Evolutionary conservation across 1,140 invertebrate genomes (phyloP).

Genomic region (Drosophila auraria): DNA sequence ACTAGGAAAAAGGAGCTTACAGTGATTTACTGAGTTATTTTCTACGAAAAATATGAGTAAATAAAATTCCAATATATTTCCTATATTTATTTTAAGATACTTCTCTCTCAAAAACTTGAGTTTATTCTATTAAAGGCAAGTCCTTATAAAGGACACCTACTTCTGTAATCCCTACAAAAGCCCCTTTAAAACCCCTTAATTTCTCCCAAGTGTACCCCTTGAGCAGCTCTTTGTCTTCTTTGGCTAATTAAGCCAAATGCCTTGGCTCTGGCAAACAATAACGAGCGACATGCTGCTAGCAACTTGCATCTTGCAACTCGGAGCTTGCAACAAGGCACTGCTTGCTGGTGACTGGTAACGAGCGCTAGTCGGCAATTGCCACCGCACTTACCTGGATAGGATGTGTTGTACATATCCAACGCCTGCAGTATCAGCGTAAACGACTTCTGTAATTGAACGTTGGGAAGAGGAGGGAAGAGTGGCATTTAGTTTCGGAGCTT

Average conservation of each 20-base stretch:
- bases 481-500: conserved; percentile 46
- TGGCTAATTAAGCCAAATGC: conserved; percentile 79
- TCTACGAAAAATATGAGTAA: no score
- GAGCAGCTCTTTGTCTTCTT: conserved; percentile 13
- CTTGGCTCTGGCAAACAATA: conserved; percentile 41
- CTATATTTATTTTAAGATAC: no score
- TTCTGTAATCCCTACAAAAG: no score
- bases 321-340: conserved; percentile 34
- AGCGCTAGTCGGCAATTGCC: conserved; percentile 63
- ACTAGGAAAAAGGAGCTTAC: no score
- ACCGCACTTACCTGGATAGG: conserved; percentile 88
- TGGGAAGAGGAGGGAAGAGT: conserved; percentile 35
- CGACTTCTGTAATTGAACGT: conserved; percentile 90
- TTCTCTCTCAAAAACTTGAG: no score
- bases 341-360: conserved; percentile 14
- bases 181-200: neutral
- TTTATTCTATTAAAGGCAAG: no score
- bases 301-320: conserved; percentile 25
- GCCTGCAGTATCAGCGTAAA: conserved; percentile 96
- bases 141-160: no score
- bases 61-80: no score
- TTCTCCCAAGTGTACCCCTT: conserved; percentile 14
- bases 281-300: conserved; percentile 42
- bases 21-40: no score
- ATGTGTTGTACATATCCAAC: conserved; percentile 91